Base-by-base conservation (phyloP, 2,113 vertebrate species). In the Amazona guildingii region DNA sequence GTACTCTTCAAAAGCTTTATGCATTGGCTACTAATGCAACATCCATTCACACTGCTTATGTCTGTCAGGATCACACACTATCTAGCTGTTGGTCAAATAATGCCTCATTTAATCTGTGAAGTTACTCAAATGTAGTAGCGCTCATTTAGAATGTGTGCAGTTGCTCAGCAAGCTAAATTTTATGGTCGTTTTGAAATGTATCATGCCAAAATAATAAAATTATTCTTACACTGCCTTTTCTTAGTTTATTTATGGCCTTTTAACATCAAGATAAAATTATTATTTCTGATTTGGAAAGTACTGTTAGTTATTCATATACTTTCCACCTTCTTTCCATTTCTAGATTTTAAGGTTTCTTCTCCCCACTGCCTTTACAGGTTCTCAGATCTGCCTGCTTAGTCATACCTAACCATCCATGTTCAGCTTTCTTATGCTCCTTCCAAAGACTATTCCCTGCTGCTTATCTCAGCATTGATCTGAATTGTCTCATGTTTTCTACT, bases 171-270 rank as follows among this genome's bases (percentile, higher is more conserved):
- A 93, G 57, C 17, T 92, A 83, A 94, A 25, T 72, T 88, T 25
- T 83, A 27, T 54, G 49, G 33, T 62, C 23, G 62, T 79, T 90
- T 73, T 72, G 82, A 92, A 57, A 94, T 83, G 72, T 83, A 70
- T 86, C 44, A 77, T 97, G 91, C 61, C 84, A 91, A 96, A 96
- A 97, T 72, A 96, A 98, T 98, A 94, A 95, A 97, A 77, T 76
- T 93, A 77, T 90, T 84, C 83, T 88, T 95, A 85, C 76, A 49
- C 24, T 88, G 78, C 41, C 68, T 21, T 75, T 91, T 61, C 59
- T 92, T 77, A 52, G 19, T 90, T 92, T 92, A 35, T 63, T 21
- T 37, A 25, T 66, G 48, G 24, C n/a, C 88, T 86, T 75, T 52
- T 73, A 83, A 79, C 6, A 63, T 64, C 16, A 84, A 86, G 41